Conservation (phyloP, 2,888 invertebrate genomes). For the Apamea crenata region DNA sequence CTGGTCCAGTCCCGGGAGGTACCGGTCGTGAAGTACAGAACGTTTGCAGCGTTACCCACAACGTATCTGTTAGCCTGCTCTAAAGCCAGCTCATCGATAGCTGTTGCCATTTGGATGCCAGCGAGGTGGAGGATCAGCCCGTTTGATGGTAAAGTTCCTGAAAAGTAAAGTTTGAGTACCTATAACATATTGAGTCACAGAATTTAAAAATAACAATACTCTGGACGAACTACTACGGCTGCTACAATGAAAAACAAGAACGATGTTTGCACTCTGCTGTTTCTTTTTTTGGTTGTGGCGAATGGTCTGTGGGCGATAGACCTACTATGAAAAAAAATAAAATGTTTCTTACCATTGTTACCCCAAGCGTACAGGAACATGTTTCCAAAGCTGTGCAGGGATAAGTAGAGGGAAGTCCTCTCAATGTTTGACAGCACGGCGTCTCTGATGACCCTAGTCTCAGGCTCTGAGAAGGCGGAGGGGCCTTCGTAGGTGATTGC, state of each 20-base stretch:
- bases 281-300: background rate
- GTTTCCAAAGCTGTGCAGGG: conserved; percentile 94
- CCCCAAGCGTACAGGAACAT: conserved; percentile 94
- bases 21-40: conserved; percentile 91
- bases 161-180: conserved; percentile 14
- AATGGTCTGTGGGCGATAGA: too few relatives aligned
- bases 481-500: conserved; percentile 92
- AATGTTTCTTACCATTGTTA: conserved; percentile 85
- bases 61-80: conserved; percentile 84
- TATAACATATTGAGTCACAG: background rate
- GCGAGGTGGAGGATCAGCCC: conserved; percentile 84
- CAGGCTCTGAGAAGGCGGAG: conserved; percentile 92
- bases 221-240: background rate
- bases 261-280: background rate
- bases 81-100: conserved; percentile 84
- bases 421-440: conserved; percentile 86
- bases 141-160: conserved; percentile 88
- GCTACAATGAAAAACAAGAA: background rate
- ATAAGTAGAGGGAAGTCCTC: conserved; percentile 92
- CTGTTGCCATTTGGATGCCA: conserved; percentile 83
- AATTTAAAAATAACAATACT: background rate
- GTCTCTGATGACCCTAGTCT: conserved; percentile 91
- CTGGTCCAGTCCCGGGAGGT: conserved; percentile 93
- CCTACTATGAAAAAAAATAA: background rate
- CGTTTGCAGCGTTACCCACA: conserved; percentile 90